Evolutionary conservation across 2,797 vertebrate species (phyloP), one percentile per base, ranked within the genome.

Genomic region (Pampus argenteus): DNA sequence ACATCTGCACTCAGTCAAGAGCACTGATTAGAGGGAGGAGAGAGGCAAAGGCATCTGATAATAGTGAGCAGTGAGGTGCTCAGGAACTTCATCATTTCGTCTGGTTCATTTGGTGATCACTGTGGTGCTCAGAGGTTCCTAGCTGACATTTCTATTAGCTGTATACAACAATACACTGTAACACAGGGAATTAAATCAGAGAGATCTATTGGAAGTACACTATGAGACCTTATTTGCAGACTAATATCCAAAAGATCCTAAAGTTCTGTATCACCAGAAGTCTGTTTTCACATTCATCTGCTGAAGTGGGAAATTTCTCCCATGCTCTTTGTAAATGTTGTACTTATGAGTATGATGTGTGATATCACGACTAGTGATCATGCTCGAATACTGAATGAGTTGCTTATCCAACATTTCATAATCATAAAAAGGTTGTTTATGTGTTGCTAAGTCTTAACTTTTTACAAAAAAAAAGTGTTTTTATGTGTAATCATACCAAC

Each of bases 1-100:
- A 92, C 94, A 94, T 93, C 94, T 94, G 93, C 91, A 86, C 91
- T 88, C 89, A 82, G 90, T 86, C 76, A 85, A 91, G 81, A 86
- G 79, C 54, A 72, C 75, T 93, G 92, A 93, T 93, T 93, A 91
- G 85, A 75, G 56, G 79, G 79, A 80, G 74, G 77, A 62, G 71
- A 78, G 69, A 61, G 64, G 76, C 60, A 63, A 74, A 75, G 74
- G 22, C 81, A 59, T 79, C 60, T 50, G 81, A 83, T 86, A 59
- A 82, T 60, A 57, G 73, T 13, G 71, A 90, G 84, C 84, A 82
- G 64, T 3, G 65, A 87, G 78, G 65, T 81, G 80, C 83, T 76
- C 14, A 61, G 79, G 61, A 88, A 75, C 82, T 76, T 74, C 73
- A 83, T 78, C 74, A 70, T 13, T 51, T 68, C 7, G 36, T 66